Percentiles rank a stretch among this genome's conserved stretches.
Conservation (phyloP, 2,888 invertebrate species). For the Polydrusus tereticollis region DNA sequence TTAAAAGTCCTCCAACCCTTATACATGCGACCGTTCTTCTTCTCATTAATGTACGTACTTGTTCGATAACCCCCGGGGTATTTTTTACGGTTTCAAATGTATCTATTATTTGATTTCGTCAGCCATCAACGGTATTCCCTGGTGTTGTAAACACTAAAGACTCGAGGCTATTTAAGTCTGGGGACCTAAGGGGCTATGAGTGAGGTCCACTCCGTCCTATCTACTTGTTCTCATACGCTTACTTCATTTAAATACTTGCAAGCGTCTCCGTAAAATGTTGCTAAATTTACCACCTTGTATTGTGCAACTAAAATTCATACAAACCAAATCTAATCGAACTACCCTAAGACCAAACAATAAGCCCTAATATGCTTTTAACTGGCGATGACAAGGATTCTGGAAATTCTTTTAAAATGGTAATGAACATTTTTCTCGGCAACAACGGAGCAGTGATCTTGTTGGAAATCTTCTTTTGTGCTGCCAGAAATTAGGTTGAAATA, state of each 20-base stretch:
- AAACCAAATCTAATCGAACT: no score
- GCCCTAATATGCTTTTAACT: no score
- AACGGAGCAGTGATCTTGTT: not conserved
- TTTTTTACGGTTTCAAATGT: not conserved
- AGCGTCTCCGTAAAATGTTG: no score
- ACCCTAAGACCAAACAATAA: no score
- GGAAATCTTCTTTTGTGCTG: not conserved
- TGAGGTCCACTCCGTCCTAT: no score
- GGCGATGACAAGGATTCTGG: not conserved
- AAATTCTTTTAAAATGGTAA: not conserved
- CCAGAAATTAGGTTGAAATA: not conserved
- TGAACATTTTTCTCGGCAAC: not conserved
- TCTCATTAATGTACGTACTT: not conserved
- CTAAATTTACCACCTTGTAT: no score
- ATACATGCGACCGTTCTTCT: not conserved
- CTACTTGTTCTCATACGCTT: no score
- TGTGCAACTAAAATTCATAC: no score
- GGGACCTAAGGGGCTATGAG: no score
- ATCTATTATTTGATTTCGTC: not conserved
- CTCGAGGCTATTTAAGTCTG: no score
- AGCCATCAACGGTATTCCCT: not conserved
- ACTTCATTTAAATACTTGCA: no score
- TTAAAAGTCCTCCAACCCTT: not conserved
- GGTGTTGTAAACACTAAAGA: not conserved
- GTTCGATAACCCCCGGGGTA: not conserved